A percentile compares a stretch with the other conserved stretches of the same genome.
These are phyloP conservation scores for Apamea crenata DNA, from an alignment of 2,888 invertebrate genomes.

Conservation along the genomic window DNA sequence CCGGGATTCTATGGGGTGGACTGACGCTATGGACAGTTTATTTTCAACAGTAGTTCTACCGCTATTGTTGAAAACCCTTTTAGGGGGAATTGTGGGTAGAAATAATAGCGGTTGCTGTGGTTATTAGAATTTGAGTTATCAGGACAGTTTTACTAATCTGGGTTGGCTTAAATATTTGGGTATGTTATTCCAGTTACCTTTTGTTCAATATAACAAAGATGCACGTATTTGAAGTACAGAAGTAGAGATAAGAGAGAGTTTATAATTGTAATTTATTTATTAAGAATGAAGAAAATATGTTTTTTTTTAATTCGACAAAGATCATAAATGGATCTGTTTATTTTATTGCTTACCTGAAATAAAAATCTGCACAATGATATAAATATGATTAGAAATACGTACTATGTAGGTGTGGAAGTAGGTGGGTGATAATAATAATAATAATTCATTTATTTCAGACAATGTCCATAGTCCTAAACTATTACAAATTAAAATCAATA, in stretches of 20 bases:
- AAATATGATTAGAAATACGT: too few relatives aligned
- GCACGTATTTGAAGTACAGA: neutral
- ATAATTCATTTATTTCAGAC: too few relatives aligned
- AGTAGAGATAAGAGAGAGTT: neutral
- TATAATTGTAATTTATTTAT: slow-evolving; percentile 3
- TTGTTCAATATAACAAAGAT: neutral
- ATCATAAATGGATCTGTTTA: neutral
- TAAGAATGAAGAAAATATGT: neutral
- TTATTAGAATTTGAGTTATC: slow-evolving; percentile 30
- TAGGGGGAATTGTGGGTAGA: neutral
- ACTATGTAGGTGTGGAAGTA: too few relatives aligned
- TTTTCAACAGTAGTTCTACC: slow-evolving; percentile 9
- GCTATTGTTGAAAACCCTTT: slow-evolving; percentile 35
- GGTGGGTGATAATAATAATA: too few relatives aligned
- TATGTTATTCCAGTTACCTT: neutral
- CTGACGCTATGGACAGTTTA: slow-evolving; percentile 33
- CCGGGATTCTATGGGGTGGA: slow-evolving; percentile 17
- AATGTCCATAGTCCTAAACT: too few relatives aligned
- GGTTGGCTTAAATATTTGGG: neutral
- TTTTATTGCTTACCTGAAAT: neutral
- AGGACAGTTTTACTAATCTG: slow-evolving; percentile 5
- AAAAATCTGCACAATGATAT: too few relatives aligned
- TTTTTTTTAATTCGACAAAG: neutral
- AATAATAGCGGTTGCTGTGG: slow-evolving; percentile 3
- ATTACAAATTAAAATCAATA: too few relatives aligned